Evolutionary conservation across 2,113 vertebrate species (phyloP).

Genomic region (Pheucticus melanocephalus): DNA sequence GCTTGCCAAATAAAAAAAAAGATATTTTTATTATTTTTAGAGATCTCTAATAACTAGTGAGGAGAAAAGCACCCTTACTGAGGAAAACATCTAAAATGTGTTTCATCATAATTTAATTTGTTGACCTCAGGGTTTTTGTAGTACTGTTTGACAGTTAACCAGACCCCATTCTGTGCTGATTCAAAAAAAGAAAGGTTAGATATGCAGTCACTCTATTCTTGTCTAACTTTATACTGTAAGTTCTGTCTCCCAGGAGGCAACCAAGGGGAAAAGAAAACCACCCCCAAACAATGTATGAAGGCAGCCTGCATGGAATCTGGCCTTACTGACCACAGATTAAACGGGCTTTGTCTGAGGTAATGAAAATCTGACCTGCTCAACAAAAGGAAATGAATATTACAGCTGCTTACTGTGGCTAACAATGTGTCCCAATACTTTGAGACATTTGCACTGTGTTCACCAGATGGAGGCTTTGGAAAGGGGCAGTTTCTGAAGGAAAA

Average conservation of each 20-base stretch:
- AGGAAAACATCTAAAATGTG: background rate
- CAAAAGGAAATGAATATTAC: constrained; percentile 27
- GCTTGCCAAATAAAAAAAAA: background rate
- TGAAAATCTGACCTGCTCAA: constrained; percentile 24
- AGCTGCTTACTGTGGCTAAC: background rate
- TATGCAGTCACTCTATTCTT: background rate
- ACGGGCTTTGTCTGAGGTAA: background rate
- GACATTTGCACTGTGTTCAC: background rate
- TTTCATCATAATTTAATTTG: background rate
- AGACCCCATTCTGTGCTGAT: background rate
- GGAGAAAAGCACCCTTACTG: background rate
- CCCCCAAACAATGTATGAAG: background rate
- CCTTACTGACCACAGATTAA: constrained; percentile 2
- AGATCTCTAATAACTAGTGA: background rate
- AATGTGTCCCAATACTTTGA: background rate
- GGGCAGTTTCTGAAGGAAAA: background rate
- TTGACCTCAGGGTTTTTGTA: background rate
- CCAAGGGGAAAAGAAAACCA: background rate
- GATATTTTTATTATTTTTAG: background rate
- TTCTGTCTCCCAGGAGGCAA: background rate
- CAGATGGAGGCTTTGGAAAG: constrained; percentile 7
- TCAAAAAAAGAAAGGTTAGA: background rate
- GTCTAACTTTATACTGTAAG: background rate
- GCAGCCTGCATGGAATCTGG: background rate
- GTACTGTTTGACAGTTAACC: background rate